Percentiles rank a stretch among this genome's conserved stretches.
These are phyloP conservation scores for Parnassius glacialis DNA, from an alignment of 2,888 invertebrate species.

Conservation along the genomic window DNA sequence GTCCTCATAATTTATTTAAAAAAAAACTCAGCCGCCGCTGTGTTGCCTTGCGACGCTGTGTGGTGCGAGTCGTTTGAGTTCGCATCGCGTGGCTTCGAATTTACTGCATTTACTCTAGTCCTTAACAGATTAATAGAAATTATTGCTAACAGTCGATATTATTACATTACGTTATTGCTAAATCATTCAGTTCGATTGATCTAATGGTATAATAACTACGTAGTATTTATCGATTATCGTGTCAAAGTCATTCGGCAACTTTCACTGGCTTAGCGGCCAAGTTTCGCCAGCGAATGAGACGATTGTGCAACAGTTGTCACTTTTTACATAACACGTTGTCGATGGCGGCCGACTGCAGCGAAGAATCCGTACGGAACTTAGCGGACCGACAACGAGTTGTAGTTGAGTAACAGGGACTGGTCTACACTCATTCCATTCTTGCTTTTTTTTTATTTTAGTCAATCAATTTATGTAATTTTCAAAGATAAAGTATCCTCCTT, in stretches of 20 bases:
- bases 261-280: conserved; percentile 74
- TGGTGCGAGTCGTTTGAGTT: no score
- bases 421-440: neutral
- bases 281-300: conserved; percentile 77
- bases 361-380: conserved; percentile 25
- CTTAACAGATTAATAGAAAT: no score
- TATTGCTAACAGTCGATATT: no score
- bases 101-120: no score
- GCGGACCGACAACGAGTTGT: neutral
- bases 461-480: no score
- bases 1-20: no score
- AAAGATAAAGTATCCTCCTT: no score
- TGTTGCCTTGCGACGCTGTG: no score
- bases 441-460: no score
- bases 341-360: conserved; percentile 24
- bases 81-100: no score
- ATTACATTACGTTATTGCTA: neutral
- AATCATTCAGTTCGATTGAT: conserved; percentile 13
- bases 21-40: no score
- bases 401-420: neutral
- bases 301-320: conserved; percentile 77
- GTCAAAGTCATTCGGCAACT: conserved; percentile 75
- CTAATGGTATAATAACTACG: conserved; percentile 40
- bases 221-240: conserved; percentile 49
- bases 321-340: conserved; percentile 67